phyloP scores from a whole-genome alignment of 2,113 vertebrate genomes.

The Chamaetylas fuelleborni region DNA sequence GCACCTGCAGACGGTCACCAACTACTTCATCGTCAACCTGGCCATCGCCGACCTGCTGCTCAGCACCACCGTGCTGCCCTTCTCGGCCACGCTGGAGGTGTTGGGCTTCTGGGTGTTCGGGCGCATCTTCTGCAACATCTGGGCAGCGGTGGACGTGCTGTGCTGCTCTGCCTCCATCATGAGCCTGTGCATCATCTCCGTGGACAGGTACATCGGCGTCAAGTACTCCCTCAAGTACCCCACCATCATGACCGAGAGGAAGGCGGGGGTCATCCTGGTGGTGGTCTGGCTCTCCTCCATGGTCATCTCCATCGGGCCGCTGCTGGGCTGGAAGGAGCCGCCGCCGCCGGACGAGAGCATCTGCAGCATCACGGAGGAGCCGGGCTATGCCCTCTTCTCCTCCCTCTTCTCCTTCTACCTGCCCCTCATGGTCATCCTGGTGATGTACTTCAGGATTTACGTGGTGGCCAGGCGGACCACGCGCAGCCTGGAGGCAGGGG shows the following conservation, averaged over 20 bases:
- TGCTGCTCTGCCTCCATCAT: slow-evolving; percentile 99
- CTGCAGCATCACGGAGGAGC: slow-evolving; percentile 94
- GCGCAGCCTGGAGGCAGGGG: slow-evolving; percentile 90
- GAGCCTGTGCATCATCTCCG: slow-evolving; percentile 95
- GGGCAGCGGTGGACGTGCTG: slow-evolving; percentile 97
- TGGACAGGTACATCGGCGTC: slow-evolving; percentile 96
- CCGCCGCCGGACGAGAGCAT: slow-evolving; percentile 87
- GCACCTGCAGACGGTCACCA: slow-evolving; percentile 94
- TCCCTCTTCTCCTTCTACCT: slow-evolving; percentile 97
- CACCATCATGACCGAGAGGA: slow-evolving; percentile 93
- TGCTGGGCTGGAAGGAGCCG: slow-evolving; percentile 96
- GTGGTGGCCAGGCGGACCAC: slow-evolving; percentile 95
- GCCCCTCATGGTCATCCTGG: slow-evolving; percentile 90
- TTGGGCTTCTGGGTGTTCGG: slow-evolving; percentile 96
- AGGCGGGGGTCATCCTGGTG: slow-evolving; percentile 85
- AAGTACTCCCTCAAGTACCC: slow-evolving; percentile 97
- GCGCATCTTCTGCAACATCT: slow-evolving; percentile 95
- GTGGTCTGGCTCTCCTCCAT: slow-evolving; percentile 90
- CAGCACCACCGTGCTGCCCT: slow-evolving; percentile 91
- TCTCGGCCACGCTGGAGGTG: slow-evolving; percentile 94
- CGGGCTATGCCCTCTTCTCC: slow-evolving; percentile 95
- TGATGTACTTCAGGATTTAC: slow-evolving; percentile 97
- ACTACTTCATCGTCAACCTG: slow-evolving; percentile 97
- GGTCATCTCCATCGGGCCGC: slow-evolving; percentile 93
- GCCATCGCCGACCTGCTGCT: slow-evolving; percentile 94